phyloP scores from a whole-genome alignment of 2,113 vertebrate species.

The Beaufortia kweichowensis region DNA sequence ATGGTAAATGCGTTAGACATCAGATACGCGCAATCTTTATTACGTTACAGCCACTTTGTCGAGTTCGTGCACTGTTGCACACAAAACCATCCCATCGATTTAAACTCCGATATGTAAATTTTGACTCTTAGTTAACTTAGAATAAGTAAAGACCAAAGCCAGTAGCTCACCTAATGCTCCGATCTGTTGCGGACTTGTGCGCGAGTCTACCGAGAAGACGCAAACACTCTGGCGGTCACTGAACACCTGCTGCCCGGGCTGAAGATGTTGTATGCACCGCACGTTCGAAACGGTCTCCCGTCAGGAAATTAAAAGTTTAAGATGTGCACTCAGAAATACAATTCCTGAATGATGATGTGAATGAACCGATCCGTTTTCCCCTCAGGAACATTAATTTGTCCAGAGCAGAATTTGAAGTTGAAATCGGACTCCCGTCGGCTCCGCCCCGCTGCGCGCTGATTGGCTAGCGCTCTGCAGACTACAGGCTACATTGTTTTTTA shows the following conservation, averaged over 20 bases:
- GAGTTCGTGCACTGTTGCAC: neutral
- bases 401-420: constrained; percentile 40
- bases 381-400: neutral
- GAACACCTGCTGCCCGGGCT: constrained; percentile 26
- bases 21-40: neutral
- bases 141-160: neutral
- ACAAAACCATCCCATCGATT: neutral
- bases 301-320: neutral
- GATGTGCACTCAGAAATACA: neutral
- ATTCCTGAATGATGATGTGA: neutral
- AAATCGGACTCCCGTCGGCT: constrained; percentile 42
- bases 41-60: neutral
- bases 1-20: neutral
- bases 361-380: neutral
- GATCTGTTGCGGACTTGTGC: neutral
- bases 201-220: neutral
- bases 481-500: constrained; percentile 39
- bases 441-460: constrained; percentile 50
- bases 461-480: constrained; percentile 33
- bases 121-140: no score
- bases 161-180: neutral
- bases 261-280: no score
- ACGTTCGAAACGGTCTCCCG: neutral
- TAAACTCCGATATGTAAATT: no score
- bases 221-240: neutral